phyloP scores from a whole-genome alignment of 2,797 vertebrate species.

The Poeciliopsis presidionis region DNA sequence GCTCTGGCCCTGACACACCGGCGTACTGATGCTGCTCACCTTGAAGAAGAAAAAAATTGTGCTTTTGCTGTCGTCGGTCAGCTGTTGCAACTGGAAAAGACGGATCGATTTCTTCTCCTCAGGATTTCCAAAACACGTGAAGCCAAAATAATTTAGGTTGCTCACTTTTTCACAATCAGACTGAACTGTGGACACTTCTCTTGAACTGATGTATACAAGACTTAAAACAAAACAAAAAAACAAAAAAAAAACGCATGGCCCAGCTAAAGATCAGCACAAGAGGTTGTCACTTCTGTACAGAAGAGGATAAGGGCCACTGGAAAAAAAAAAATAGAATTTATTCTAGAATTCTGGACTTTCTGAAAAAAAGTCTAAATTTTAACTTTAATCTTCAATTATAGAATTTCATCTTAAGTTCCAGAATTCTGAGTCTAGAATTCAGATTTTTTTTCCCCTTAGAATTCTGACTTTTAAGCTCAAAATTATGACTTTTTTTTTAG shows the following conservation, averaged over 20 bases:
- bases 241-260: slow-evolving; percentile 56
- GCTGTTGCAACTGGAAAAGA: slow-evolving; percentile 65
- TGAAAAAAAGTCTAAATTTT: no score
- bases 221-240: slow-evolving; percentile 6
- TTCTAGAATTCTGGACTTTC: no score
- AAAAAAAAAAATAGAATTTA: no score
- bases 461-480: no score
- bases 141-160: slow-evolving; percentile 66
- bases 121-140: slow-evolving; percentile 72
- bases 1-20: no score
- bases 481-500: no score
- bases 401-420: no score
- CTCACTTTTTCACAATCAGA: slow-evolving; percentile 60
- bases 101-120: slow-evolving; percentile 70
- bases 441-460: no score
- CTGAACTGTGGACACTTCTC: slow-evolving; percentile 43
- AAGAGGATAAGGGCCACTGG: no score
- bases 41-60: slow-evolving; percentile 1
- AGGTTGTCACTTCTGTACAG: slow-evolving; percentile 32
- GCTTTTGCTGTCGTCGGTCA: slow-evolving; percentile 15
- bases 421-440: no score
- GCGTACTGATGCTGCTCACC: slow-evolving; percentile 36
- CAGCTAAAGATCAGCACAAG: slow-evolving; percentile 64
- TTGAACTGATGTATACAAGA: slow-evolving; percentile 53
- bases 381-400: no score